Base-by-base conservation (phyloP, 2,888 invertebrate genomes). In the Aspidiotus destructor region DNA sequence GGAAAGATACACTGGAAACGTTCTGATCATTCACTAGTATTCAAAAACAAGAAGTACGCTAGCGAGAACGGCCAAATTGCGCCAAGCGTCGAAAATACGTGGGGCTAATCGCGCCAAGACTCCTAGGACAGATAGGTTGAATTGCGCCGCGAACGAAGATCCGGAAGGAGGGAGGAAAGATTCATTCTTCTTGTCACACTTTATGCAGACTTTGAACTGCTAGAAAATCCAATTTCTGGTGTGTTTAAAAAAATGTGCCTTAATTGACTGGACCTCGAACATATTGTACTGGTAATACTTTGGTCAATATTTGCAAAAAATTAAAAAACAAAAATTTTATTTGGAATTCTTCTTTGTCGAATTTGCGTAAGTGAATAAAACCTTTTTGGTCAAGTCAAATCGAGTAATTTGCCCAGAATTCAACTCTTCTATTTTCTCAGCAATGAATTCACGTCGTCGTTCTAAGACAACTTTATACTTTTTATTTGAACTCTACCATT, bases 21-120 rank as follows among this genome's bases (percentile, higher is more conserved):
- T n/a, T n/a, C n/a, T n/a, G n/a, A n/a, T n/a, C n/a, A n/a, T n/a
- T n/a, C n/a, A n/a, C n/a, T n/a, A n/a, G n/a, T n/a, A n/a, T n/a
- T 44, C 48, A 8, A 44, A 44, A 10, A 44, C 48, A 44, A 44
- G 8, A 44, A 10, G 8, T 44, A 44, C 13, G 8, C 48, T 13
- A 44, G 48, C 48, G n/a, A n/a, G n/a, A 44, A 44, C 48, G 13
- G 48, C 48, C 48, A 13, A 44, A 44, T 44, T 44, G 48, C 13
- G 48, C 13, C 48, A 13, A 10, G 48, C 48, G 48, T 10, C 48
- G 48, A 44, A 44, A 44, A 44, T 44, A 44, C 48, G 13, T 44
- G 48, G 48, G 48, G 48, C 48, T 44, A 44, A 44, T 44, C 13
- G 48, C 48, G 48, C 48, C 48, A 44, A 44, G 48, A 44, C 48